Conservation (phyloP, 2,888 invertebrate genomes). For the Leuctra nigra region DNA sequence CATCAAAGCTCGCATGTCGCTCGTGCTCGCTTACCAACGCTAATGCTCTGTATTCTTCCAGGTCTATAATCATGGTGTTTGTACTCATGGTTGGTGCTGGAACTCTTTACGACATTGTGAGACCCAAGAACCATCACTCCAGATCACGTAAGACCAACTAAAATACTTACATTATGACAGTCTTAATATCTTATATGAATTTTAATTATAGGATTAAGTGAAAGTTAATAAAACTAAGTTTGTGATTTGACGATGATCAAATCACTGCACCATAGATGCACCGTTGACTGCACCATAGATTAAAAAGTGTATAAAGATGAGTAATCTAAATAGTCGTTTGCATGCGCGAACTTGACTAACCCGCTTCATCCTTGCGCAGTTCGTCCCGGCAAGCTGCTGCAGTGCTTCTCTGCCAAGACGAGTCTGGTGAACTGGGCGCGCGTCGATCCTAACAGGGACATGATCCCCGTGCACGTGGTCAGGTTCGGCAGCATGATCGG, state of each 20-base stretch:
- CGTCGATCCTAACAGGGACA: slow-evolving; percentile 20
- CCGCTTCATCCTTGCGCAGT: no score
- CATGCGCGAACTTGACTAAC: no score
- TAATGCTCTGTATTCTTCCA: not conserved
- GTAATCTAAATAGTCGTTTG: no score
- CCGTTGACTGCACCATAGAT: no score
- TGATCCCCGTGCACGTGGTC: slow-evolving; percentile 19
- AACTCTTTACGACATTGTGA: slow-evolving; percentile 13
- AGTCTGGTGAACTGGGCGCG: slow-evolving; percentile 16
- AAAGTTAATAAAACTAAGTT: no score
- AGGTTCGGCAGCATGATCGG: slow-evolving; percentile 23
- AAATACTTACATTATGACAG: not conserved
- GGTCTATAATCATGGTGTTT: slow-evolving; percentile 5
- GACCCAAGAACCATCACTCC: slow-evolving; percentile 4
- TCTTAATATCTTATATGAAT: not conserved
- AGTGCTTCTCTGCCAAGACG: slow-evolving; percentile 21
- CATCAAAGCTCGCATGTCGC: no score
- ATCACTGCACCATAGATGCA: no score
- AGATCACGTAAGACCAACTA: not conserved
- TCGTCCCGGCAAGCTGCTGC: slow-evolving; percentile 18
- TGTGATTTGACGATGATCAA: not conserved
- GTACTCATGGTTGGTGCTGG: slow-evolving; percentile 10
- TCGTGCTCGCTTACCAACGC: no score
- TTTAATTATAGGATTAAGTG: not conserved
- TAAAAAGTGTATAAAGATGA: no score